Evolutionary conservation across 2,888 invertebrate genomes (phyloP), one percentile per base, ranked within the genome.

Genomic region (Phorcus lineatus): DNA sequence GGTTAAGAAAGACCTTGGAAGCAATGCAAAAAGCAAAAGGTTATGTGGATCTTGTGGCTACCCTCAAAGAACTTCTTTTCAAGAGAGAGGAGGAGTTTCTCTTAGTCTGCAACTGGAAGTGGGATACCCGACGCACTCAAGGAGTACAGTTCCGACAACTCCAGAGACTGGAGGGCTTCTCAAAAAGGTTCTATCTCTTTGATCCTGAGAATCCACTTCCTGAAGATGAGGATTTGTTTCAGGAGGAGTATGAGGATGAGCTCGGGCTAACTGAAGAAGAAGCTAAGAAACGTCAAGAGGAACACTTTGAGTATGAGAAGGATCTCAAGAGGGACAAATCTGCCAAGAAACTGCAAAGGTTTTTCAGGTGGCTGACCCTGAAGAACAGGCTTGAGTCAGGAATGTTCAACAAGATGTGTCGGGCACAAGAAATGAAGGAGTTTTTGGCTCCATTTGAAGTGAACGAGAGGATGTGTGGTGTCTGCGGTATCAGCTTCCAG

Each of bases 401-500:
- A 66, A 55, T 40, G 17, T 47, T 70, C n/a, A 24, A 9, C 16
- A 75, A 17, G 36, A 52, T 36, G 19, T n/a, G 19, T 2, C 7
- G 17, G 19, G 57, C 28, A 22, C 24, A n/a, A 11, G 40, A 66
- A 22, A 47, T 24, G 52, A 67, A 70, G 54, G 67, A 83, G 0
- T 75, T 78, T 9, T 86, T 88, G 77, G 76, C 67, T n/a, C 67
- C 67, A 11, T 76, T 81, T 22, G 77, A 81, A 19, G 78, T 88
- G 17, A 79, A 81, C 74, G 82, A 86, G 2, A 80, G 47, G 0
- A 77, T 80, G 31, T 88, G 88, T 83, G 86, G 85, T 0, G 81
- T 85, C 19, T 87, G 88, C 82, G 85, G 84, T 16, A 81, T 81
- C 0, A 74, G 67, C 16, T 86, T 86, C 40, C 79, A 82, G 17